Evolutionary conservation across 1,140 invertebrate genomes (phyloP), one percentile per base, ranked within the genome.

Genomic region (Saxidomus purpurata): DNA sequence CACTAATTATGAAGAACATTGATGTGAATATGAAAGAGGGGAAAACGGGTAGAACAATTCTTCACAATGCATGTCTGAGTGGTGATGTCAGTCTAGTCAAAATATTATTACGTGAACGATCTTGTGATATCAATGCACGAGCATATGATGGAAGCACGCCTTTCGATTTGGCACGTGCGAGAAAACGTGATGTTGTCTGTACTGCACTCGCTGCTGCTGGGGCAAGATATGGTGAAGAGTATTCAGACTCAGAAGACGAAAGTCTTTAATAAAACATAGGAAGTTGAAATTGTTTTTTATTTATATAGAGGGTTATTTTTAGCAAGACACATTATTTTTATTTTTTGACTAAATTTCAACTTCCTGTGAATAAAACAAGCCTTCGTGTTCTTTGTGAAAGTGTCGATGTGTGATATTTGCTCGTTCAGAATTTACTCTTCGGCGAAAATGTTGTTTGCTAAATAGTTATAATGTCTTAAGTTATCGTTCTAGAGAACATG

Each of bases 11-110:
- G 19, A 80, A 61, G 6, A 92, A 91, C 11, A 92, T 92, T 25
- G 80, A 98, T 94, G 97, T 98, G 19, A 98, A 98, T 94, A 97
- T 97, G 0, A 63, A 49, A 17, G 85, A 87, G n/a, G 71, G 36
- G 11, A 87, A 79, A 63, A 63, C 34, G 17, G 85, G 85, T 17
- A 38, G 85, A 40, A 87, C 85, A 22, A 38, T 77, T 38, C 74
- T 87, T n/a, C 85, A 87, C 38, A 47, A 49, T 13, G 85, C 85
- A 0, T 59, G 71, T 17, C 4, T 40, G 19, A 2, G 13, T 25
- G 85, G 85, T 17, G 34, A 79, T 34, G 25, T 28, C 11, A 49
- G 28, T 13, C 34, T 87, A 15, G 85, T 87, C 8, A 36, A 59
- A 6, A 15, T 63, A 15, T n/a, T 87, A 31, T 38, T 87, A 36